phyloP scores from a whole-genome alignment of 2,888 invertebrate species.

The Azorinus chamasolen region DNA sequence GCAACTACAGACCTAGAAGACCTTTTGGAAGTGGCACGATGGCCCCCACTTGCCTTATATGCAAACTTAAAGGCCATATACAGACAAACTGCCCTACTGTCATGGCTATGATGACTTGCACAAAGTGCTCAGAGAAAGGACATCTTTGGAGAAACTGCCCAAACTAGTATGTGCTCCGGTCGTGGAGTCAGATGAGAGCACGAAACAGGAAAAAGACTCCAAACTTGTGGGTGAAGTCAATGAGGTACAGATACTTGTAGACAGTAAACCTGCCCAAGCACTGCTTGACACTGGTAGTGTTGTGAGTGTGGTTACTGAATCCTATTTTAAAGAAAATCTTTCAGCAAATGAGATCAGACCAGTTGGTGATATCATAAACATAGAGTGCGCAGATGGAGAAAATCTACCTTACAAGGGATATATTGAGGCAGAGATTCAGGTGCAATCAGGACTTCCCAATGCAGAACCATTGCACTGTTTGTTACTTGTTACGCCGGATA shows the following conservation, averaged over 20 bases:
- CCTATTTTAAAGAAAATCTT: conserved; percentile 40
- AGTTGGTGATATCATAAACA: conserved; percentile 31
- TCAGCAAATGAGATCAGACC: conserved; percentile 12
- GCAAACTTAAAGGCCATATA: conserved; percentile 17
- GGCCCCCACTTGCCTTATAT: conserved; percentile 18
- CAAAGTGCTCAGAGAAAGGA: too few relatives aligned
- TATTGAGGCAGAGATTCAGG: conserved; percentile 21
- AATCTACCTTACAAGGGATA: conserved; percentile 49
- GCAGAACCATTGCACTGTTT: conserved; percentile 10
- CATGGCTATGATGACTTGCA: conserved; percentile 1
- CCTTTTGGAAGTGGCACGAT: conserved; percentile 8
- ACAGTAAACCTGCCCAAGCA: conserved; percentile 4
- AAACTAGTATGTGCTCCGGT: conserved; percentile 38
- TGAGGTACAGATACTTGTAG: conserved; percentile 17
- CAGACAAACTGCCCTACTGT: conserved; percentile 11
- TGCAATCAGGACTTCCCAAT: conserved; percentile 9
- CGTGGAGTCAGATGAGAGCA: conserved; percentile 17
- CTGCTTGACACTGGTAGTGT: conserved; percentile 48
- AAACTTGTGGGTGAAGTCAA: conserved; percentile 38
- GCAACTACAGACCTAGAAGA: neutral
- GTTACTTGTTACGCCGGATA: conserved; percentile 45
- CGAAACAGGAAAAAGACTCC: conserved; percentile 9
- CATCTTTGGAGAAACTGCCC: conserved; percentile 1
- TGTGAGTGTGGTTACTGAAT: conserved; percentile 34
- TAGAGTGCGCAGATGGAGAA: conserved; percentile 59